Percentiles rank a stretch among this genome's conserved stretches.
Conservation (phyloP, 2,113 vertebrate species). For the Caranx ignobilis region DNA sequence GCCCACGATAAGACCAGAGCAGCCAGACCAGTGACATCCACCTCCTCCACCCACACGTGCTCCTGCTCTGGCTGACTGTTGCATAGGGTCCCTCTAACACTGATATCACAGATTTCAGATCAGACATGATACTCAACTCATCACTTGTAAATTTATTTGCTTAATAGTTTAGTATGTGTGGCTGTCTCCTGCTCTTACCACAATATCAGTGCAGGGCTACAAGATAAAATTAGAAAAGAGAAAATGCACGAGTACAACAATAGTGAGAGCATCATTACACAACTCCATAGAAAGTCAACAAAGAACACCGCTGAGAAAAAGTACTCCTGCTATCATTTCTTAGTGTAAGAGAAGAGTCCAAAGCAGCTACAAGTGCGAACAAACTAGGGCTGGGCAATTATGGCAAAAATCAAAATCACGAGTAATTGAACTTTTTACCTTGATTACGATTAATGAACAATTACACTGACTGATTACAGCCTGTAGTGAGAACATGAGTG, state of each 20-base stretch:
- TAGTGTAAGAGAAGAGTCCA: background rate
- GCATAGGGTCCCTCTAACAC: background rate
- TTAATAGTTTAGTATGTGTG: too few species aligned
- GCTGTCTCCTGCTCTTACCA: background rate
- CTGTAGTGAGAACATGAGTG: too few species aligned
- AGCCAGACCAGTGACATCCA: background rate
- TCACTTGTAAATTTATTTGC: background rate
- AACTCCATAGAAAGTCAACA: background rate
- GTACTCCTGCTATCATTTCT: background rate
- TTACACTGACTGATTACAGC: too few species aligned
- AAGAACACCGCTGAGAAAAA: background rate
- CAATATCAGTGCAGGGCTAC: background rate
- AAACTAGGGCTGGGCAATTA: background rate
- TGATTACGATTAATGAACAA: too few species aligned
- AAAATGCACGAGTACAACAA: background rate
- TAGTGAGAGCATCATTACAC: background rate
- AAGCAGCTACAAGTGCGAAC: background rate
- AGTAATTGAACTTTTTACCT: too few species aligned
- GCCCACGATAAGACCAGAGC: background rate
- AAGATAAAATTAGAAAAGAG: too few species aligned
- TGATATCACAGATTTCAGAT: background rate
- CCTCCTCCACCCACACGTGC: background rate
- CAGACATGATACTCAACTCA: background rate
- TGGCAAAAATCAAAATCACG: too few species aligned
- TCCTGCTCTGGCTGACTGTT: background rate